Percentiles rank a stretch among this genome's conserved stretches.
Conservation (phyloP, 2,888 invertebrate genomes). For the Conomelus anceps region DNA sequence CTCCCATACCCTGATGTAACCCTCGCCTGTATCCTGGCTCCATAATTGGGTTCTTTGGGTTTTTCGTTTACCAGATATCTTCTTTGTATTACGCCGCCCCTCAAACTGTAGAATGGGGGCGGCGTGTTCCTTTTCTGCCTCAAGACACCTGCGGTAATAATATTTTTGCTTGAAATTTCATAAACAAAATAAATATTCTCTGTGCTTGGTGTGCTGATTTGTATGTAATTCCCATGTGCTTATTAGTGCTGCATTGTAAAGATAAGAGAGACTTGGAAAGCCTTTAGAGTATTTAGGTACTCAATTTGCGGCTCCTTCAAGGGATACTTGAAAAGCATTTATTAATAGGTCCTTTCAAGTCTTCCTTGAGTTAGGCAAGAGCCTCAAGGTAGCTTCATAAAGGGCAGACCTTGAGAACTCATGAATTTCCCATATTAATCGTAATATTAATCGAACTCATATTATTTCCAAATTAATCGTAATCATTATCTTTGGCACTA, state of each 20-base stretch:
- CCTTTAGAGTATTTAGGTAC: background rate
- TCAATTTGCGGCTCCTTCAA: too few relatives aligned
- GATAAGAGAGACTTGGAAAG: background rate
- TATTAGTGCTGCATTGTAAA: background rate
- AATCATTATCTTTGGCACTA: too few relatives aligned
- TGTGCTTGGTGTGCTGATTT: background rate
- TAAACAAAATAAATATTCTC: background rate
- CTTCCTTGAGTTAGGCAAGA: too few relatives aligned
- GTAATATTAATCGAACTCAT: too few relatives aligned
- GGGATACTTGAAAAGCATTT: too few relatives aligned
- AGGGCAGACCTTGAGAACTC: too few relatives aligned
- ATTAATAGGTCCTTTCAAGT: too few relatives aligned
- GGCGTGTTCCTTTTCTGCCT: background rate
- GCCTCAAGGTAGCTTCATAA: too few relatives aligned
- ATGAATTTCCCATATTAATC: too few relatives aligned
- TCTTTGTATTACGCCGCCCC: background rate
- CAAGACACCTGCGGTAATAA: background rate
- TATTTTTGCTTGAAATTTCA: background rate
- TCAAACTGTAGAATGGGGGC: background rate
- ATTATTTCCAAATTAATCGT: too few relatives aligned
- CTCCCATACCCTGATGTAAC: background rate
- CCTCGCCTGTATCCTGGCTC: background rate
- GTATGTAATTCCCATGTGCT: background rate
- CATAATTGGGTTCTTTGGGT: background rate
- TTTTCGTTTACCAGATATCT: background rate